Conservation (phyloP, 2,797 vertebrate genomes). For the Acomys russatus region DNA sequence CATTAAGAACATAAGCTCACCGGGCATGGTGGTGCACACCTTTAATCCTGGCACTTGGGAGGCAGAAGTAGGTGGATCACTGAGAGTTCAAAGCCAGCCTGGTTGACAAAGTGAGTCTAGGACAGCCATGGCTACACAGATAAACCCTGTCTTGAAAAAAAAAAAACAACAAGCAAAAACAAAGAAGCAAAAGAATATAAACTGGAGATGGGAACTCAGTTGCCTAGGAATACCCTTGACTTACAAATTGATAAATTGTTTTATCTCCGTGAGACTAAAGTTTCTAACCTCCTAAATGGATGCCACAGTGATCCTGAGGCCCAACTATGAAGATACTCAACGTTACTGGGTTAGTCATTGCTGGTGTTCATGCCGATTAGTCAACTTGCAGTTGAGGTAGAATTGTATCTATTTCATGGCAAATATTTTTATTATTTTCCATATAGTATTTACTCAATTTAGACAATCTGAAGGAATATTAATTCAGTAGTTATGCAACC, state of each 20-base stretch:
- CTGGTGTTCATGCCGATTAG: background rate
- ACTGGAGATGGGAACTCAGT: background rate
- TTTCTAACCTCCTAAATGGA: background rate
- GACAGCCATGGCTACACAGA: no score
- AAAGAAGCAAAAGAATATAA: background rate
- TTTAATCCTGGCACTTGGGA: no score
- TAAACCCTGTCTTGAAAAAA: no score
- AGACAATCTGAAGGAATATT: constrained; percentile 38
- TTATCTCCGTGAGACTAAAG: background rate
- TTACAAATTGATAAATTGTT: background rate
- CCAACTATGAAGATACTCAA: background rate
- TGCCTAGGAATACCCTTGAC: background rate
- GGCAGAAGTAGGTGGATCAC: no score
- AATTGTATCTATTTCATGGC: constrained; percentile 23
- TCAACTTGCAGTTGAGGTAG: background rate
- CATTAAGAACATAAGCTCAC: background rate
- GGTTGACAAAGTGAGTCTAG: no score
- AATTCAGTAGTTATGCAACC: background rate
- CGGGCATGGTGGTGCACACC: no score
- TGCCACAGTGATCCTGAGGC: background rate
- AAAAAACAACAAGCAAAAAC: no score
- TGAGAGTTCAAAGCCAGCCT: no score
- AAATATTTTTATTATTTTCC: constrained; percentile 5
- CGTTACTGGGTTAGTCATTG: background rate
- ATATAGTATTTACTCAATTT: background rate